Evolutionary conservation across 2,888 invertebrate species (phyloP).

Genomic region (Lasioglossum oenotherae): DNA sequence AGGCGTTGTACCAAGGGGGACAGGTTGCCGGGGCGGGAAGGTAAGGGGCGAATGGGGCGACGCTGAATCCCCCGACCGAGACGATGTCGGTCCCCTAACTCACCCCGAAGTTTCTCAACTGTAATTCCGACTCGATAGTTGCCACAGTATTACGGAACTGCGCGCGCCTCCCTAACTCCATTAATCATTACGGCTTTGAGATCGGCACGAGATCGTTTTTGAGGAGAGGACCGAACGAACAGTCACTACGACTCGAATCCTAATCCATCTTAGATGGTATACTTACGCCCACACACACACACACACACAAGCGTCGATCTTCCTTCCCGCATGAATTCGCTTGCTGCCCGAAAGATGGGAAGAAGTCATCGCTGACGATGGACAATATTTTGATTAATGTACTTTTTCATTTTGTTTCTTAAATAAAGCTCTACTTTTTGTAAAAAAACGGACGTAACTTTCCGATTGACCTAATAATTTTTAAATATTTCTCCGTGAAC

Average conservation of each 20-base stretch:
- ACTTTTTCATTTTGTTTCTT: too few relatives aligned
- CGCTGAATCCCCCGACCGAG: conserved; percentile 55
- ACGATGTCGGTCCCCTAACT: conserved; percentile 65
- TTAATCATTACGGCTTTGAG: conserved; percentile 74
- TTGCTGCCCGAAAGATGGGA: too few relatives aligned
- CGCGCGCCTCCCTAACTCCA: conserved; percentile 72
- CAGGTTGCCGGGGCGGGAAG: background rate
- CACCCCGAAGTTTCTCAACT: conserved; percentile 75
- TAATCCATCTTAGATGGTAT: conserved; percentile 62
- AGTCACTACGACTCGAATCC: conserved; percentile 57
- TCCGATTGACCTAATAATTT: too few relatives aligned
- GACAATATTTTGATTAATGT: too few relatives aligned
- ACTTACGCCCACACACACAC: conserved; percentile 26
- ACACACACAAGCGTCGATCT: conserved; percentile 26
- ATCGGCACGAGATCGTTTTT: conserved; percentile 73
- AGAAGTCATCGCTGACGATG: too few relatives aligned
- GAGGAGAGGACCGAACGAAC: conserved; percentile 54
- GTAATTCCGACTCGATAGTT: conserved; percentile 78
- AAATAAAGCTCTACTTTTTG: too few relatives aligned
- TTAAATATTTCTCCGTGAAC: too few relatives aligned
- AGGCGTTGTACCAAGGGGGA: conserved; percentile 44
- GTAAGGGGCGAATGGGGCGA: background rate
- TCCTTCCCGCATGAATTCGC: background rate
- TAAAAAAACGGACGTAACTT: too few relatives aligned
- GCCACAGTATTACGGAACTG: conserved; percentile 71